Conservation (phyloP, 2,113 vertebrate genomes). For the Coryphaenoides rupestris region DNA sequence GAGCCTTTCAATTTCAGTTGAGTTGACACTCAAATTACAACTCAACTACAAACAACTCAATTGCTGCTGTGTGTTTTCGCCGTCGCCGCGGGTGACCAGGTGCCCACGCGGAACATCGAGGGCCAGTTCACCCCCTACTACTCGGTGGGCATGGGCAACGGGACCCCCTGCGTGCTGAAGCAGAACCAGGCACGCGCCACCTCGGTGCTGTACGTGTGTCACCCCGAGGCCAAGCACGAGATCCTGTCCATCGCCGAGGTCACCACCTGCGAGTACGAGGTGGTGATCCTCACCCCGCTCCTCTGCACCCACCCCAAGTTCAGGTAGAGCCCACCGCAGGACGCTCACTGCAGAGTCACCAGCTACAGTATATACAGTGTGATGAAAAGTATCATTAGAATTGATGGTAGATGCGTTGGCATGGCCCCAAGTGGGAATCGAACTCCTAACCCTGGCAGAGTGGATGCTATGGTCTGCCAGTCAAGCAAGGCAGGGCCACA, state of each 20-base stretch:
- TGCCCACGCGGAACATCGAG: constrained; percentile 89
- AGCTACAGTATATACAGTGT: too few species aligned
- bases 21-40: too few species aligned
- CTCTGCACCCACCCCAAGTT: constrained; percentile 94
- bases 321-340: constrained; percentile 69
- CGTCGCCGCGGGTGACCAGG: constrained; percentile 40
- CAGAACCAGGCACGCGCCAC: constrained; percentile 84
- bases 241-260: constrained; percentile 95
- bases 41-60: too few species aligned
- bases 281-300: constrained; percentile 93
- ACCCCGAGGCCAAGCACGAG: constrained; percentile 96
- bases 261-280: constrained; percentile 96
- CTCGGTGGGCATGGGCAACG: constrained; percentile 87
- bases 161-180: constrained; percentile 89
- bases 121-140: constrained; percentile 96
- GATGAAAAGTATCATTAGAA: too few species aligned
- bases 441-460: too few species aligned
- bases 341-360: too few species aligned
- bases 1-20: too few species aligned
- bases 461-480: too few species aligned
- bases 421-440: too few species aligned
- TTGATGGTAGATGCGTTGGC: too few species aligned
- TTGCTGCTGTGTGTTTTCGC: neutral
- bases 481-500: too few species aligned
- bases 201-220: constrained; percentile 92